These are phyloP conservation scores for Eleginops maclovinus DNA, from an alignment of 2,113 vertebrate genomes.

Conservation along the genomic window DNA sequence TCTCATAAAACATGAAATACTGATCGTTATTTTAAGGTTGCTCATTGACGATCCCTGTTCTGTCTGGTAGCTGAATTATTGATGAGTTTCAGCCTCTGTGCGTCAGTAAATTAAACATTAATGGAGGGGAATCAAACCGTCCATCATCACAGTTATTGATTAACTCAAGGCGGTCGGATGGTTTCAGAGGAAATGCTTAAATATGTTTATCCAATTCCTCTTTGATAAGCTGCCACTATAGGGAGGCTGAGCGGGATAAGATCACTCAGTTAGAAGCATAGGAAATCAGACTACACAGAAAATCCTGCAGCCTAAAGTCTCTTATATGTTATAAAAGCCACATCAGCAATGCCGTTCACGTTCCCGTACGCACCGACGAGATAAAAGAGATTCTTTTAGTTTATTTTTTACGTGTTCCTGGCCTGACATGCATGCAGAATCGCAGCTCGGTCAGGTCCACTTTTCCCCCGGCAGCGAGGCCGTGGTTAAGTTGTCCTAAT, in stretches of 20 bases:
- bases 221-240: neutral
- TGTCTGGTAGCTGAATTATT: too few relatives aligned
- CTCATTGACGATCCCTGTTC: too few relatives aligned
- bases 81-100: too few relatives aligned
- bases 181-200: neutral
- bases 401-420: neutral
- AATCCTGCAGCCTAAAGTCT: neutral
- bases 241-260: neutral
- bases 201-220: neutral
- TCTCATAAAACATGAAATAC: too few relatives aligned
- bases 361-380: neutral
- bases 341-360: neutral
- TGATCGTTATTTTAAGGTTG: too few relatives aligned
- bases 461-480: slow-evolving; percentile 2
- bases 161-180: neutral
- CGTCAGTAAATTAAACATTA: too few relatives aligned
- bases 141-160: neutral
- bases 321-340: neutral
- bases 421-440: neutral
- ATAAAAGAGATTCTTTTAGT: neutral
- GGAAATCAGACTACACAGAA: too few relatives aligned
- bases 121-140: too few relatives aligned
- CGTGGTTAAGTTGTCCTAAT: slow-evolving; percentile 57
- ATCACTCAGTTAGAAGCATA: neutral
- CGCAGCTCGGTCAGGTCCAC: neutral